Conservation (phyloP, 2,797 vertebrate species). For the Myoxocephalus aenaeus region DNA sequence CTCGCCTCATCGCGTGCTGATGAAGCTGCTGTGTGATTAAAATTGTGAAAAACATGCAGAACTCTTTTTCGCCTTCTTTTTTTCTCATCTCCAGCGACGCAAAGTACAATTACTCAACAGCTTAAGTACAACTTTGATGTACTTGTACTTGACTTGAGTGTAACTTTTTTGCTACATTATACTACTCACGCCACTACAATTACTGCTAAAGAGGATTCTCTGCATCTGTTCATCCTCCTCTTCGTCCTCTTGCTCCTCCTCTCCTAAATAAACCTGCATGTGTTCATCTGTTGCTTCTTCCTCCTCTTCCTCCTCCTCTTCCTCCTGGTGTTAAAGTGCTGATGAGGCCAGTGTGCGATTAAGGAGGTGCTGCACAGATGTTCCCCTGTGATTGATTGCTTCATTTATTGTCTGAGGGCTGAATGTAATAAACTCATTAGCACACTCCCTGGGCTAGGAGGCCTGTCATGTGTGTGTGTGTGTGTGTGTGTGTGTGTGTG, state of each 20-base stretch:
- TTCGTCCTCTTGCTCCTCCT: neutral
- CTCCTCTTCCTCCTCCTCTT: conserved; percentile 5
- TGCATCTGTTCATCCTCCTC: neutral
- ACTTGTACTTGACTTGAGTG: neutral
- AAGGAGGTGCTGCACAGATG: conserved; percentile 59
- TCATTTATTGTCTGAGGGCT: conserved; percentile 74
- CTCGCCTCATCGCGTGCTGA: neutral
- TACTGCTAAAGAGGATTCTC: neutral
- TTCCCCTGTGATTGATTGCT: conserved; percentile 71
- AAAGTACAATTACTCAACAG: neutral
- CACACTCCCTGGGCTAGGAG: conserved; percentile 38
- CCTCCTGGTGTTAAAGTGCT: conserved; percentile 44
- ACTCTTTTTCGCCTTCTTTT: neutral
- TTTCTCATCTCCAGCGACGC: neutral
- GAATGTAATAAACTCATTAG: conserved; percentile 77
- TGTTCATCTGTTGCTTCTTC: neutral
- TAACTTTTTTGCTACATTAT: neutral
- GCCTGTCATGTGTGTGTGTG: conserved; percentile 19
- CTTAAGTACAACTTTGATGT: neutral
- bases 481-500: conserved; percentile 32
- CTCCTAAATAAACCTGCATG: neutral
- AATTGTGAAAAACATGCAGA: neutral
- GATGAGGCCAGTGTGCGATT: conserved; percentile 62
- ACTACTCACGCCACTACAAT: neutral
- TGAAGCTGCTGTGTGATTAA: too few species aligned